Evolutionary conservation across 2,113 vertebrate species (phyloP).

Genomic region (Phycodurus eques): DNA sequence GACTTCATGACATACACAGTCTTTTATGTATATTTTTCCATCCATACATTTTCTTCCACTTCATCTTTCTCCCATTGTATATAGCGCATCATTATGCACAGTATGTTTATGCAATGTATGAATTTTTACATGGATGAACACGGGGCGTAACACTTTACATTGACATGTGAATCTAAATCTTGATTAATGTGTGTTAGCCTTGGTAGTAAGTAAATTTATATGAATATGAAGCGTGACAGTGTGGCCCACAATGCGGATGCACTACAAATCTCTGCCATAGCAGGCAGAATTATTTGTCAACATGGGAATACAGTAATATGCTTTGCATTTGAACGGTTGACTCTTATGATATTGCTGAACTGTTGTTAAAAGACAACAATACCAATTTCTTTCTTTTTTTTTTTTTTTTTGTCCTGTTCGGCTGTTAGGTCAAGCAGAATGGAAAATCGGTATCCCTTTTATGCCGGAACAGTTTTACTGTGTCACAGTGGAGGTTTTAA

Average conservation of each 20-base stretch:
- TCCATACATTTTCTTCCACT: constrained; percentile 15
- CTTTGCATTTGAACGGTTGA: neutral
- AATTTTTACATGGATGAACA: constrained; percentile 55
- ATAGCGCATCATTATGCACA: constrained; percentile 48
- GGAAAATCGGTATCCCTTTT: too few species aligned
- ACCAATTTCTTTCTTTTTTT: neutral
- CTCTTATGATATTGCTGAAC: neutral
- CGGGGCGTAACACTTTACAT: neutral
- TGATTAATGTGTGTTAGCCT: neutral
- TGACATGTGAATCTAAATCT: neutral
- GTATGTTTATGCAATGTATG: constrained; percentile 32
- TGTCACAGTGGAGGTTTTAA: too few species aligned
- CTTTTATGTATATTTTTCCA: constrained; percentile 10
- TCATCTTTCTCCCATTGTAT: constrained; percentile 13
- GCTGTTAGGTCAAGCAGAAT: too few species aligned
- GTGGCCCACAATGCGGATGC: neutral
- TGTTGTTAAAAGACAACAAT: constrained; percentile 36
- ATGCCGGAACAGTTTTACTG: too few species aligned
- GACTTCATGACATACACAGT: too few species aligned
- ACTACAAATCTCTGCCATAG: neutral
- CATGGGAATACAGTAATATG: neutral
- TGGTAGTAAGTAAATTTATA: neutral
- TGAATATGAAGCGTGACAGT: neutral
- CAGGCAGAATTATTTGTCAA: neutral
- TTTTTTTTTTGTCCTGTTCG: neutral